Conservation (phyloP, 2,113 vertebrate genomes). For the Rhynchomys soricoides region DNA sequence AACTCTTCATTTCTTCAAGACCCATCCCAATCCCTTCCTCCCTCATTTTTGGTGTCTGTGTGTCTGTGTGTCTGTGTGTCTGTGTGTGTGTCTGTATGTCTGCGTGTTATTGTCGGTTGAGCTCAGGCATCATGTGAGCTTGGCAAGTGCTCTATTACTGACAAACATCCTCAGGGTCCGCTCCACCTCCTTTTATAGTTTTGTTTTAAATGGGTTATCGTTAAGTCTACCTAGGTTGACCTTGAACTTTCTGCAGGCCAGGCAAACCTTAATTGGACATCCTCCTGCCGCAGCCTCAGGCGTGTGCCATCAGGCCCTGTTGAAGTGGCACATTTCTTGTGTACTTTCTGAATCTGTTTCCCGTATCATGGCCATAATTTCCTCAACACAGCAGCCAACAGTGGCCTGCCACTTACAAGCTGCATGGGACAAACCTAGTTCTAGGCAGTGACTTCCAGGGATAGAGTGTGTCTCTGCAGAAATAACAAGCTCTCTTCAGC, state of each 20-base stretch:
- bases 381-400: background rate
- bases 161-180: background rate
- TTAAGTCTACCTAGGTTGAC: too few relatives aligned
- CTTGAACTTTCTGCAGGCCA: background rate
- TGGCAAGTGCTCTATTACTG: background rate
- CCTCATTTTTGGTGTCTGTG: background rate
- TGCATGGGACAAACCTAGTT: background rate
- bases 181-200: background rate
- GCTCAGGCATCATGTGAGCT: too few relatives aligned
- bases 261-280: background rate
- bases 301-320: background rate
- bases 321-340: background rate
- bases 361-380: background rate
- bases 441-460: background rate
- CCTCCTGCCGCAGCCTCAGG: background rate
- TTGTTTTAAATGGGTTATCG: background rate
- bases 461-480: background rate
- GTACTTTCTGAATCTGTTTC: background rate
- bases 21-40: background rate
- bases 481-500: background rate
- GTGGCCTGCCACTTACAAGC: background rate
- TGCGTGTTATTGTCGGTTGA: background rate
- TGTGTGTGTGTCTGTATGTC: background rate
- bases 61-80: background rate
- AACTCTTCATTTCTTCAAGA: background rate